Percentiles rank a stretch among this genome's conserved stretches.
phyloP scores from a whole-genome alignment of 2,888 invertebrate species.

The Branchipolynoe longqiensis region DNA sequence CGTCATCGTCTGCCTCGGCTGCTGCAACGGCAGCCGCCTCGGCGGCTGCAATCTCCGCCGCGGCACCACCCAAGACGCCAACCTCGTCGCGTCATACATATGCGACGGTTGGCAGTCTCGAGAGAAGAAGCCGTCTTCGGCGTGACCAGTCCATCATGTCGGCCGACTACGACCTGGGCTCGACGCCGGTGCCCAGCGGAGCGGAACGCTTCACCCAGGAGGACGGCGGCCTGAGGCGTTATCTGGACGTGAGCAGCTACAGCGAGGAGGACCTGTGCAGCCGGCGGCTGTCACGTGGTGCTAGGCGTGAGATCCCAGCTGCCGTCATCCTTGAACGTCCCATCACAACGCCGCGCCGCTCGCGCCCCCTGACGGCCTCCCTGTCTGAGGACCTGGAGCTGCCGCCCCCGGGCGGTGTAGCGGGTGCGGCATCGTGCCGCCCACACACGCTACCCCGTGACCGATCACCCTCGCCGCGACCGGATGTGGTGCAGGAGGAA shows the following conservation, averaged over 20 bases:
- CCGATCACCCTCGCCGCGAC: constrained; percentile 64
- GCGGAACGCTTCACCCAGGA: not conserved
- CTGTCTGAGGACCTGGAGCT: constrained; percentile 46
- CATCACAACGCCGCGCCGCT: constrained; percentile 46
- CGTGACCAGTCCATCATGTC: not conserved
- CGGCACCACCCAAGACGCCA: not conserved
- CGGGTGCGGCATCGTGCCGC: not conserved
- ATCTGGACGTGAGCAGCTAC: constrained; percentile 59
- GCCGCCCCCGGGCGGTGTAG: not conserved
- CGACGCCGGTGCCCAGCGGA: too few relatives aligned
- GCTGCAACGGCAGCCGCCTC: too few relatives aligned
- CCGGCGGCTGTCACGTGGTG: constrained; percentile 1
- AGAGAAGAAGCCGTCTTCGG: constrained; percentile 4
- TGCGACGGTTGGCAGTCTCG: not conserved
- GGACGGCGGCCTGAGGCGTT: constrained; percentile 52
- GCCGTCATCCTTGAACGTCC: constrained; percentile 61
- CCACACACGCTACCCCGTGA: constrained; percentile 58
- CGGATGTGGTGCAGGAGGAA: constrained; percentile 65
- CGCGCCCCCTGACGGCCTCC: constrained; percentile 29
- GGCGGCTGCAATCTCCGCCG: too few relatives aligned
- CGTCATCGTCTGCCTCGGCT: too few relatives aligned
- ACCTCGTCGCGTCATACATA: not conserved
- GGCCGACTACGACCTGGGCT: not conserved
- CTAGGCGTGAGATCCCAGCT: constrained; percentile 57
- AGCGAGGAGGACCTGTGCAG: constrained; percentile 51